Evolutionary conservation across 2,797 vertebrate species (phyloP).

Genomic region (Glyptemys insculpta): DNA sequence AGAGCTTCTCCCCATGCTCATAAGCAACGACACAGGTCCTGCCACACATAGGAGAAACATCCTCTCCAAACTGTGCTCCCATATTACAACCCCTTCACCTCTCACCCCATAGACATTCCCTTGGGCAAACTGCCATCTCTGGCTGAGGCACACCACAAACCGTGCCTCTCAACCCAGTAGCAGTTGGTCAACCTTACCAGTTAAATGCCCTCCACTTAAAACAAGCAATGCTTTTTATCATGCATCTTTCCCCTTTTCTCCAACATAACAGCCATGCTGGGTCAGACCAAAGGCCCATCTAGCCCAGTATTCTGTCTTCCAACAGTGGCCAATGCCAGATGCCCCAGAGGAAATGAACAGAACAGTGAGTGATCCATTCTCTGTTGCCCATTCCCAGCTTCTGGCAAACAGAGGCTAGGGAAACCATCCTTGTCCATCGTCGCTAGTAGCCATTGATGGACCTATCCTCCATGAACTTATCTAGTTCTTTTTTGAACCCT

Average conservation of each 20-base stretch:
- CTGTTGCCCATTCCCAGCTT: no score
- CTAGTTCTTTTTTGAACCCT: no score
- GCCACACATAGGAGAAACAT: background rate
- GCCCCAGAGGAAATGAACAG: no score
- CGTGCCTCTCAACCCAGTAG: background rate
- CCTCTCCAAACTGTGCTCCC: background rate
- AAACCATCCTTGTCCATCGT: no score
- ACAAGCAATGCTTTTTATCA: background rate
- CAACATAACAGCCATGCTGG: no score
- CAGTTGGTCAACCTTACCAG: background rate
- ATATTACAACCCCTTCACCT: background rate
- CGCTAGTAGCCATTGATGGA: no score
- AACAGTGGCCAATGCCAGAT: no score
- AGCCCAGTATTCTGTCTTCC: no score
- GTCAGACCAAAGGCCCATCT: no score
- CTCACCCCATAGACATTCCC: background rate
- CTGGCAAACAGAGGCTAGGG: no score
- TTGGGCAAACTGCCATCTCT: background rate
- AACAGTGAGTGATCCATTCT: no score
- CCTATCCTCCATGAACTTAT: no score
- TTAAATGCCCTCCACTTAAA: background rate
- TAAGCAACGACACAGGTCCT: background rate
- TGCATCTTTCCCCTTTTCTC: background rate
- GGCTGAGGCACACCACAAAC: background rate
- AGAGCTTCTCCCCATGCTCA: background rate